These are phyloP conservation scores for Oreochromis mossambicus DNA, from an alignment of 2,797 vertebrate species.

Conservation along the genomic window DNA sequence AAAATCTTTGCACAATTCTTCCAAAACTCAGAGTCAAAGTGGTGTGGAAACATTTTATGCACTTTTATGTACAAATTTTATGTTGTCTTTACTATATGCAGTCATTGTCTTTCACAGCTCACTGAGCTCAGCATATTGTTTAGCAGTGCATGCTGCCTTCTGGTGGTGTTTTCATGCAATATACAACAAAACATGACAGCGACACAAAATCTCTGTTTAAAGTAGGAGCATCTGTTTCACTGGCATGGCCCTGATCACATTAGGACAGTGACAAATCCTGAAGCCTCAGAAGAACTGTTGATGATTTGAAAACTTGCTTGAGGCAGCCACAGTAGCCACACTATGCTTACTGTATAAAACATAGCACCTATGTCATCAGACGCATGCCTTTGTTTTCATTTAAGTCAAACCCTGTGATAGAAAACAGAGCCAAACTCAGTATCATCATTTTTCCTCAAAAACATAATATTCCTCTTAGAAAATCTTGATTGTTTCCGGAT, in stretches of 20 bases:
- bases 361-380: accelerated
- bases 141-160: background rate
- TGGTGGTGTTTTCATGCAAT: background rate
- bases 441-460: background rate
- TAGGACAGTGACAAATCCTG: background rate
- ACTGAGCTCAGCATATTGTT: background rate
- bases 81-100: background rate
- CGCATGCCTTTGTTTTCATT: background rate
- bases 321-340: background rate
- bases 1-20: background rate
- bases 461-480: background rate
- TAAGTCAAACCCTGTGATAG: background rate
- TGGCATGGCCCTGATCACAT: accelerated
- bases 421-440: background rate
- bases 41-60: too few species aligned
- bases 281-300: background rate
- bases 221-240: background rate
- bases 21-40: too few species aligned
- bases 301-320: background rate
- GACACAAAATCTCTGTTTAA: background rate
- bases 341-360: background rate
- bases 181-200: background rate
- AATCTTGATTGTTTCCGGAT: background rate
- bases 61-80: background rate
- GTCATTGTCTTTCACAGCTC: background rate